Evolutionary conservation across 1,140 invertebrate genomes (phyloP).

Genomic region (Saccostrea cuccullata): DNA sequence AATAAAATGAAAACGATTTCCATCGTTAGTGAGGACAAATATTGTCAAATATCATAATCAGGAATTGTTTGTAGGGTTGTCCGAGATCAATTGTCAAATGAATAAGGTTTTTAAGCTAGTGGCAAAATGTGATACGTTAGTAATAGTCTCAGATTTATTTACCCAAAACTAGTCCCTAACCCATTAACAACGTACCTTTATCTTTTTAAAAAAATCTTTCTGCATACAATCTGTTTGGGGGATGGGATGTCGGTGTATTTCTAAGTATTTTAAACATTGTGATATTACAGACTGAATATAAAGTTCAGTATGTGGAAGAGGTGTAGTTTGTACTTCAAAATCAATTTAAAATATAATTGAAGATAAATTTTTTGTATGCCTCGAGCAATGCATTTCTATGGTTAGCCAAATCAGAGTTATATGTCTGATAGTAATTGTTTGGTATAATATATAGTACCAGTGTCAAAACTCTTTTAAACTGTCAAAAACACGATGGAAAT

Average conservation of each 20-base stretch:
- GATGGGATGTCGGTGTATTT: no score
- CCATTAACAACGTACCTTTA: not conserved
- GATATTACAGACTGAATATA: no score
- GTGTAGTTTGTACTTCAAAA: no score
- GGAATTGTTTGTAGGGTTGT: constrained; percentile 10
- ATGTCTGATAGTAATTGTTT: not conserved
- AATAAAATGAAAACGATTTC: not conserved
- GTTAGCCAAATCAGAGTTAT: not conserved
- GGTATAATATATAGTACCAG: not conserved
- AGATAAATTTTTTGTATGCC: no score
- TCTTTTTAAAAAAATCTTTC: no score
- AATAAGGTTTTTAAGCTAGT: constrained; percentile 4
- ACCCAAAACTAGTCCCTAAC: not conserved
- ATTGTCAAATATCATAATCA: constrained; percentile 16
- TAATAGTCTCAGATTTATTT: constrained; percentile 13
- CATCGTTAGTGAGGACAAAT: not conserved
- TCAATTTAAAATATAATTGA: no score
- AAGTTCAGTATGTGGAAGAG: no score
- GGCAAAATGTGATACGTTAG: not conserved
- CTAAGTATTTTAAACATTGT: no score
- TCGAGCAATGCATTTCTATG: no score
- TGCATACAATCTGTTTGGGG: no score
- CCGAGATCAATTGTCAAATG: not conserved
- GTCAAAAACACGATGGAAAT: not conserved
- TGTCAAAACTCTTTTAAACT: not conserved